Base-by-base conservation (phyloP, 2,888 invertebrate species). In the Nebria brevicollis region DNA sequence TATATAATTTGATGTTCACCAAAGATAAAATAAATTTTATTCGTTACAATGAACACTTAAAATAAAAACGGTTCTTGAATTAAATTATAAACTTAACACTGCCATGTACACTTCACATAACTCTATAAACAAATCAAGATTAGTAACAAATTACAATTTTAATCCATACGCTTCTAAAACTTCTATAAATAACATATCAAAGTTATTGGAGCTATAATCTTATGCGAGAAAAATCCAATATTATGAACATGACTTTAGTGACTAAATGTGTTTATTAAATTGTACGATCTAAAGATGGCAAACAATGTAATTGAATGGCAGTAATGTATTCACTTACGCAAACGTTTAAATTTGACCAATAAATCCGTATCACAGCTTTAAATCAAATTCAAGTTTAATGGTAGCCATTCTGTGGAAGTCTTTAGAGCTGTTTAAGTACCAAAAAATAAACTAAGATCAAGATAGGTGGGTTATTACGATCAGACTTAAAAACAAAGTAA, bases 1-100 rank as follows among this genome's bases (percentile, higher is more conserved):
- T 81, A 81, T 81, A 72, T 81, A 81, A 81, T 81, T 81, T 81
- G 81, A 81, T 81, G 81, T 15, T 72, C 70, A 76, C 26, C 25
- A 54, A 81, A 75, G 75, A 54, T 54, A 75, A 81, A 81, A 78
- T 78, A 72, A 72, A 78, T 78, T 78, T 66, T 78, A 78, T 78
- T 73, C 72, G 64, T 66, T 77, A 73, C 78, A 72, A 72, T 66
- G 78, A 70, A 70, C 70, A 70, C 34, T 70, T 70, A 54, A 54
- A 54, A 54, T 54, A 54, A 54, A 54, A 54, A 54, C 54, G 13
- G 54, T 54, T 54, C 54, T 54, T 54, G 54, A 54, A 54, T 54
- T 54, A 54, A 8, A 54, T 54, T 54, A 8, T 11, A 54, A 54
- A 54, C 13, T 54, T 54, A 54, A 54, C 54, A 54, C 11, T 54